A percentile compares a stretch with the other conserved stretches of the same genome.
Evolutionary conservation across 2,888 invertebrate genomes (phyloP).

Genomic region (Crepidodera aurea): DNA sequence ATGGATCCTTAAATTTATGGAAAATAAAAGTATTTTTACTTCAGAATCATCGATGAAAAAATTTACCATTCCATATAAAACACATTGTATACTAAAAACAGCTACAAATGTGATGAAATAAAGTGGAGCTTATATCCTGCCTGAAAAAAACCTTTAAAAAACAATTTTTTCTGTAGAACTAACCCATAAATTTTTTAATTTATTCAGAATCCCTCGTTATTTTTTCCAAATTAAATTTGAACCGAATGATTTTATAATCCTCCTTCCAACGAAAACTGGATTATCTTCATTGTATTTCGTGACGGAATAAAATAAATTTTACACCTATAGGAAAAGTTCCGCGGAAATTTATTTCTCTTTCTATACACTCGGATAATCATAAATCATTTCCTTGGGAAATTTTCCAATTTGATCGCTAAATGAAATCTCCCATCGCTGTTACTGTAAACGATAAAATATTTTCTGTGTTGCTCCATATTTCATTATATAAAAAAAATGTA

Average conservation of each 20-base stretch:
- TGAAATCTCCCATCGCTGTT: conserved; percentile 14
- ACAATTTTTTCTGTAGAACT: too few species aligned
- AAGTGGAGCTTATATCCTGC: too few species aligned
- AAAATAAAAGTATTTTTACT: too few species aligned
- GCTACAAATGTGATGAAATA: too few species aligned
- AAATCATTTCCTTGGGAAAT: conserved; percentile 25
- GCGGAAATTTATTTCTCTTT: conserved; percentile 24
- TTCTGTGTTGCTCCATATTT: conserved; percentile 14
- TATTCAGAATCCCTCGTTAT: too few species aligned
- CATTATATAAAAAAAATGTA: conserved; percentile 13
- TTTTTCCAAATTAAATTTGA: too few species aligned
- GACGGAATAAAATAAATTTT: conserved; percentile 21
- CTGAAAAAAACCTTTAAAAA: too few species aligned
- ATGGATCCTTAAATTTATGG: too few species aligned
- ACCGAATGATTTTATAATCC: background rate
- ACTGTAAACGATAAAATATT: conserved; percentile 17
- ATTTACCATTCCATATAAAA: too few species aligned
- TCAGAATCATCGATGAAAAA: too few species aligned
- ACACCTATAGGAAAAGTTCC: conserved; percentile 15
- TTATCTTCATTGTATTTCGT: conserved; percentile 15
- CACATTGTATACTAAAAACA: too few species aligned
- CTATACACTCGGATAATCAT: conserved; percentile 14
- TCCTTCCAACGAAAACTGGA: conserved; percentile 4
- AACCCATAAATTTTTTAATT: too few species aligned
- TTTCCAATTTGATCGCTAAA: conserved; percentile 23